These are phyloP conservation scores for Charanyca ferruginea DNA, from an alignment of 2,888 invertebrate genomes.

Conservation along the genomic window DNA sequence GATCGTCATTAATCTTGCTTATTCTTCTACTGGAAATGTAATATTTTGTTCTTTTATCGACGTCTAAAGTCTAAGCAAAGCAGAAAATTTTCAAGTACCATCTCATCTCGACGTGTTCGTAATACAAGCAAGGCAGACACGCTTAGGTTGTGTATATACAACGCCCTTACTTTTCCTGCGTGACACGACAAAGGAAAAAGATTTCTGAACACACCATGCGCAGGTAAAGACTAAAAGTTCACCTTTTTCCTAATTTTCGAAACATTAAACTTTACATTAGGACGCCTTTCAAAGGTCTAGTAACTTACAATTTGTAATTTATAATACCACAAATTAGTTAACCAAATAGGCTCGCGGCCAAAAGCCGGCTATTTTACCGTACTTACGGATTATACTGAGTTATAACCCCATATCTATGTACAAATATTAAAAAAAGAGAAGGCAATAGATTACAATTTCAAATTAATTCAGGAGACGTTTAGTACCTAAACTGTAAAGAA, in stretches of 20 bases:
- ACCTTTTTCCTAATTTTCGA: constrained; percentile 37
- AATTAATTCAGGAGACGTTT: constrained; percentile 42
- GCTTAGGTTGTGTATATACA: constrained; percentile 8
- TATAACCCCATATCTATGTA: constrained; percentile 35
- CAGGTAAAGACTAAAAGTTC: constrained; percentile 7
- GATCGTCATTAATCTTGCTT: constrained; percentile 64
- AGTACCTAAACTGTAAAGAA: constrained; percentile 26
- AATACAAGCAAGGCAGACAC: constrained; percentile 27
- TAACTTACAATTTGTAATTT: constrained; percentile 57
- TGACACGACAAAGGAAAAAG: constrained; percentile 42
- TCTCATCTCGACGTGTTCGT: constrained; percentile 40
- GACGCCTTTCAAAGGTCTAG: constrained; percentile 39
- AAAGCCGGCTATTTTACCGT: constrained; percentile 47
- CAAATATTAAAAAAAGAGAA: constrained; percentile 40
- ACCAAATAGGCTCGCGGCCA: constrained; percentile 58
- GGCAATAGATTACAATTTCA: constrained; percentile 46
- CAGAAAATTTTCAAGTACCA: constrained; percentile 47
- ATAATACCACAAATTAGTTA: constrained; percentile 63
- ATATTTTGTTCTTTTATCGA: constrained; percentile 56
- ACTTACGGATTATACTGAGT: constrained; percentile 47
- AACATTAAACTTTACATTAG: constrained; percentile 49
- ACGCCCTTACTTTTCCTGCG: constrained; percentile 32
- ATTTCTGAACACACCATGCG: constrained; percentile 23
- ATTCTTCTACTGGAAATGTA: constrained; percentile 56
- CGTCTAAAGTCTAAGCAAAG: constrained; percentile 37